Evolutionary conservation across 2,113 vertebrate species (phyloP), one percentile per base, ranked within the genome.

Genomic region (Scomber japonicus): DNA sequence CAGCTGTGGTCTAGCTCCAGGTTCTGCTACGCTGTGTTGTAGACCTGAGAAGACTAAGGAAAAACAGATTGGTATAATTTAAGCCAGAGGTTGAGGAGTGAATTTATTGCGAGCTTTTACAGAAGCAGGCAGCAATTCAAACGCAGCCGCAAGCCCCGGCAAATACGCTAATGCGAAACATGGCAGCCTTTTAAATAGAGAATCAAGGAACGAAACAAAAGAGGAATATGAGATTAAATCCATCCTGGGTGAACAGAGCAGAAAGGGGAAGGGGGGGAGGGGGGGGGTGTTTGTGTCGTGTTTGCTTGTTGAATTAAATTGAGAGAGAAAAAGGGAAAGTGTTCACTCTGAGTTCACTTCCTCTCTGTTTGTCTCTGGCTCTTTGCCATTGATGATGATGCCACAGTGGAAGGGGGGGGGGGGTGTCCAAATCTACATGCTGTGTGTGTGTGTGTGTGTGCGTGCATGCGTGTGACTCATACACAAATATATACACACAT

Each of bases 301-400:
- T 60, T 57, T 49, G 40, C 57, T 19, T 64, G 48, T 65, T 50
- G 12, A 51, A 31, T 13, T 1, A 7, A 40, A 9, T 9, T 31
- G 56, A 51, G 72, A 83, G 61, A 82, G 79, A 48, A 49, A 74
- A 67, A 61, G 21, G 21, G 71, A 83, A 84, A 78, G 68, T 67
- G 82, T 75, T 75, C 17, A 63, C 68, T 35, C 9, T 27, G 45
- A 74, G 13, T 63, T 82, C 35, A 81, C 62, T 81, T 71, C 60
- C 67, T 79, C 51, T 68, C 48, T 87, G 51, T 72, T 27, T 76
- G 66, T 89, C 69, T 71, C 65, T 91, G 91, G 84, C 75, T 35
- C 21, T 63, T 16, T 61, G 82, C 84, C 83, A 81, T 65, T 51
- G 55, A 46, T 74, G 86, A 80, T 86, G 90, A 88, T 75, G 83